phyloP scores from a whole-genome alignment of 2,113 vertebrate genomes.

The human (Homo sapiens) region GRCh38 chr16:89932001-89932500 shows the following conservation, averaged over 20 bases:
- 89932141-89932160: background rate
- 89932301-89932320: background rate
- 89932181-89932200: background rate
- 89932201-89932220: background rate
- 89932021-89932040: background rate
- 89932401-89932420: background rate
- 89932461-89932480: background rate
- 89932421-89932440: background rate
- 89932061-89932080: accelerated
- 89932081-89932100: background rate
- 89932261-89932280: background rate
- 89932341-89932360: too few relatives aligned
- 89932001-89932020: background rate
- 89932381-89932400: accelerated
- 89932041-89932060: accelerated
- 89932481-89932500: background rate
- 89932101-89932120: background rate
- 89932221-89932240: background rate
- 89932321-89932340: background rate
- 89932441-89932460: background rate
- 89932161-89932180: background rate
- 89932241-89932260: background rate
- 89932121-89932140: background rate
- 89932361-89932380: accelerated
- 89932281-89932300: background rate